Evolutionary conservation across 53 echinoderm and acorn worm species (phyloP).

Genomic region (Zoroaster sp.): DNA sequence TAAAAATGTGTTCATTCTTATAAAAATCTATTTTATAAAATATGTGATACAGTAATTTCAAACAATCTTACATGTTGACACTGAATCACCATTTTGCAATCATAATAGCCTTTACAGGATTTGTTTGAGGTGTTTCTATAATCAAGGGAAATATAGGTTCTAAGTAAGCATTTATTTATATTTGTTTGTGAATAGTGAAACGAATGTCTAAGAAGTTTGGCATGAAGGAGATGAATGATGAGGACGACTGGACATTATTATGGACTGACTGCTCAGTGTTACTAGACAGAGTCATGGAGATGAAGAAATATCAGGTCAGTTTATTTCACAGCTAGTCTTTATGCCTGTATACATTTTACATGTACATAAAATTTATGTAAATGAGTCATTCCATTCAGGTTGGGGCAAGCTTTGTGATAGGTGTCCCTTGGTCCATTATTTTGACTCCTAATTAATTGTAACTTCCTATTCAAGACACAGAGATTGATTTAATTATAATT

Average conservation of each 20-base stretch:
- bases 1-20: no score
- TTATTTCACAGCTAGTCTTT: background rate
- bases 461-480: no score
- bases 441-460: no score
- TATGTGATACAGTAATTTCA: no score
- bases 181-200: constrained; percentile 58
- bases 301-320: constrained; percentile 95
- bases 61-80: no score
- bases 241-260: constrained; percentile 97
- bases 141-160: no score
- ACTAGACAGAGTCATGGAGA: constrained; percentile 95
- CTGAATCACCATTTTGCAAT: no score
- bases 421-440: background rate
- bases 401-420: no score
- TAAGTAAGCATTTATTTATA: background rate
- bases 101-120: no score
- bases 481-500: no score
- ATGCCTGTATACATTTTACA: background rate
- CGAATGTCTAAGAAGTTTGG: constrained; percentile 96
- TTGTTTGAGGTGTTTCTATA: no score
- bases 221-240: constrained; percentile 97
- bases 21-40: no score
- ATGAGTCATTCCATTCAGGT: background rate
- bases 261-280: constrained; percentile 99
- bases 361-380: background rate